Percentiles rank a stretch among this genome's conserved stretches.
Evolutionary conservation across 2,888 invertebrate species (phyloP).

Genomic region (Himalopsyche japonica): DNA sequence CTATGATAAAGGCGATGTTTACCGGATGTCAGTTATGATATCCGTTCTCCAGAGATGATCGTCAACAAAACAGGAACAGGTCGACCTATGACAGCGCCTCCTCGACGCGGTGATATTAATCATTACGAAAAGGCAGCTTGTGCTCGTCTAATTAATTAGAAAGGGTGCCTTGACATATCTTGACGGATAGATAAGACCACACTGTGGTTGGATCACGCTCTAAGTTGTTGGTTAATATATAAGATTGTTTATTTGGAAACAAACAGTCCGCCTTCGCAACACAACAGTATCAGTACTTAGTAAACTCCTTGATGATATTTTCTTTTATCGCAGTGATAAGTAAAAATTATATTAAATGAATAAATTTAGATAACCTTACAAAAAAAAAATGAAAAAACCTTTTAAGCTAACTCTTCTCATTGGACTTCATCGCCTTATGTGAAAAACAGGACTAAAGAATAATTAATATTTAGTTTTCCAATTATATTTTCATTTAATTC

Average conservation of each 20-base stretch:
- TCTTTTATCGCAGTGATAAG: neutral
- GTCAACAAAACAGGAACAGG: neutral
- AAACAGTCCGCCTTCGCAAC: neutral
- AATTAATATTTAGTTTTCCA: too few relatives aligned
- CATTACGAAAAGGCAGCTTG: neutral
- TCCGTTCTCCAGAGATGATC: neutral
- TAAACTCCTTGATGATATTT: neutral
- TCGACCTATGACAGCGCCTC: neutral
- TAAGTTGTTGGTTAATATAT: neutral
- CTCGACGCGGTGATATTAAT: neutral
- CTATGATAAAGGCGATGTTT: neutral
- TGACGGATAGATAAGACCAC: neutral
- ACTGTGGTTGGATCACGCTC: neutral
- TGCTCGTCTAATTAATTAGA: neutral
- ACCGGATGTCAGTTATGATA: neutral
- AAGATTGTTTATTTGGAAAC: neutral
- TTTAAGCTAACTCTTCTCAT: too few relatives aligned
- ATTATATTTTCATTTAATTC: too few relatives aligned
- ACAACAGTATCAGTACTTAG: neutral
- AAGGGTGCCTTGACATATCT: neutral
- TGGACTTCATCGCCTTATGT: too few relatives aligned
- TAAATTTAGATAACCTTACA: too few relatives aligned
- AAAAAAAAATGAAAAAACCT: too few relatives aligned
- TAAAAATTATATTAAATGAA: too few relatives aligned
- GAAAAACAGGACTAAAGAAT: too few relatives aligned